Base-by-base conservation (phyloP, 2,797 vertebrate genomes). In the Carduelis carduelis region DNA sequence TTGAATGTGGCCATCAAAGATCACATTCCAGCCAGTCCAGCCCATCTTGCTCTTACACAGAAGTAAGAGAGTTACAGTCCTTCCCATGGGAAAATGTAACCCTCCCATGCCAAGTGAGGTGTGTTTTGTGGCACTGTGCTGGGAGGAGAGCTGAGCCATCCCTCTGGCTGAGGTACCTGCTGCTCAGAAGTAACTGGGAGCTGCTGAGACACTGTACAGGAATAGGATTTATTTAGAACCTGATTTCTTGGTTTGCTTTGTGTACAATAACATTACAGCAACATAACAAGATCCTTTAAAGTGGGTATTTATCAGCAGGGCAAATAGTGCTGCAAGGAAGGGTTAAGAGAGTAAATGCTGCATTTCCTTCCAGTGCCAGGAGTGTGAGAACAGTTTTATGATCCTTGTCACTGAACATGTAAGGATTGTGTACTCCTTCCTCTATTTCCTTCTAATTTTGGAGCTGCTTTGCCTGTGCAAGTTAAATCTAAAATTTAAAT, bases 371-470 rank as follows among this genome's bases (percentile, higher is more conserved):
- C 11, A 18, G 35, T 84, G 46, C 55, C 34, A 79, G 77, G n/a
- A 79, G 39, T 30, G 11, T 35, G 23, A 63, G 34, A 88, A 32
- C 6, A 53, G 19, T 75, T 95, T 94, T 81, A 46, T 53, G 41
- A 28, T 83, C 37, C 5, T 83, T 85, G 14, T 57, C 24, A 27
- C 57, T 19, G 4, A 64, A 3, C 37, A 20, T 32, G 6, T 46
- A 68, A 80, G 21, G 22, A 39, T 4, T 87, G 18, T 61, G 24
- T 92, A 81, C 14, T 23, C 26, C 14, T 79, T 89, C 21, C 19
- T 83, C 26, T 34, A 35, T 60, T 85, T 75, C 27, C n/a, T 61
- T 90, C 34, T 75, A 41, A 55, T 57, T 93, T 81, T 90, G 80
- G 44, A 63, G 43, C 24, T 92, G 26, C 22, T 92, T 88, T 81